Evolutionary conservation across 2,113 vertebrate species (phyloP), one percentile per base, ranked within the genome.

Genomic region (Nannospalax galili): DNA sequence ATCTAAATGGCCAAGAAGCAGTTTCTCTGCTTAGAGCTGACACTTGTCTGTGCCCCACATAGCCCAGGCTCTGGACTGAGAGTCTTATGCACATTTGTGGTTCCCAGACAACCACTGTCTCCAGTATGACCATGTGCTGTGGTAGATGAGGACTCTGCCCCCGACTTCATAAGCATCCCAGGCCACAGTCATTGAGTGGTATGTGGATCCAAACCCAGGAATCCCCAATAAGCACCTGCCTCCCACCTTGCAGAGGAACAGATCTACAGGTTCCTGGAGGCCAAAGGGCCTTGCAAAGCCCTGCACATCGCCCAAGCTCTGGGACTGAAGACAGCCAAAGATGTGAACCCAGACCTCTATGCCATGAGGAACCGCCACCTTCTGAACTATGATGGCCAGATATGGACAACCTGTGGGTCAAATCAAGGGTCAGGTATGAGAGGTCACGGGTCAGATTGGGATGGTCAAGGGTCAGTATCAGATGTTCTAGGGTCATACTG

Each of bases 301-400:
- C 65, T 95, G 64, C 26, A 1, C 19, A 84, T 97, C 8, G 94
- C 97, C 32, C 37, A 90, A 52, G 77, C 32, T 12, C 26, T 97
- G 92, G 94, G 95, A 0, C 84, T 75, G 93, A 65, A 1, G 30
- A 87, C 58, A 0, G 67, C 84, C 1, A 97, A 84, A 35, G 96
- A 96, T 0, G 88, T 97, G 77, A 97, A 97, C 88, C 92, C 24
- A 0, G 28, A 58, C 93, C 40, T 97, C 78, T 81, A 96, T 2
- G 37, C 19, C 2, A 67, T 97, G 95, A 40, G 37, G 35, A 12
- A 0, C 0, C 8, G n/a, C 6, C 52, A 82, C 65, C 30, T 94
- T 10, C n/a, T 95, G 35, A 42, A n/a, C 69, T 32, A 40, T 0
- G 79, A 97, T 8, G 2, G 74, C 5, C 73, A 86, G 0, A 8